Percentiles rank a stretch among this genome's conserved stretches.
Conservation (phyloP, 2,797 vertebrate genomes). For the Orientallactaga sibirica region DNA sequence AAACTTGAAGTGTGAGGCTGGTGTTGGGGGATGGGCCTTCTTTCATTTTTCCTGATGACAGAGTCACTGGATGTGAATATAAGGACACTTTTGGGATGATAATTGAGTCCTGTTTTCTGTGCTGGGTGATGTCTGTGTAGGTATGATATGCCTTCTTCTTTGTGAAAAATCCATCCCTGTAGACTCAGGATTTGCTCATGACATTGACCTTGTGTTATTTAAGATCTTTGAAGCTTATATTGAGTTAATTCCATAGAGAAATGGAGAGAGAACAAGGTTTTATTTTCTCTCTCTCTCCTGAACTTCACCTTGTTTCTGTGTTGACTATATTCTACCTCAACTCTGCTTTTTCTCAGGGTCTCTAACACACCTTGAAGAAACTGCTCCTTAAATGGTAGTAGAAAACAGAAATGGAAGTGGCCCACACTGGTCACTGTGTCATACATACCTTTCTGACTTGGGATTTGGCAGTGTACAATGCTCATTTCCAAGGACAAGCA, state of each 20-base stretch:
- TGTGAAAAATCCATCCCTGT: not conserved
- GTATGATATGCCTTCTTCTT: not conserved
- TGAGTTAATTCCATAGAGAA: not conserved
- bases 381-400: too few species aligned
- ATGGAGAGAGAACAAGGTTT: not conserved
- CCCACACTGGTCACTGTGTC: too few species aligned
- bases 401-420: not conserved
- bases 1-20: not conserved
- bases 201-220: not conserved
- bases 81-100: not conserved
- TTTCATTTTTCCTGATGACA: not conserved
- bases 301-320: not conserved
- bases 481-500: not conserved
- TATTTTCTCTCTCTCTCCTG: not conserved
- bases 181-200: not conserved
- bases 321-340: not conserved
- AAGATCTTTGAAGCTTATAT: not conserved
- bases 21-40: not conserved
- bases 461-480: not conserved
- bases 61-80: fast-evolving
- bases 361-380: not conserved
- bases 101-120: too few species aligned
- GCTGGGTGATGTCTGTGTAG: not conserved
- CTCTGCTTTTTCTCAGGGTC: not conserved
- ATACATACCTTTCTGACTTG: not conserved